Conservation (phyloP, 2,797 vertebrate genomes). For the Tokudaia tokunoshimensis region DNA sequence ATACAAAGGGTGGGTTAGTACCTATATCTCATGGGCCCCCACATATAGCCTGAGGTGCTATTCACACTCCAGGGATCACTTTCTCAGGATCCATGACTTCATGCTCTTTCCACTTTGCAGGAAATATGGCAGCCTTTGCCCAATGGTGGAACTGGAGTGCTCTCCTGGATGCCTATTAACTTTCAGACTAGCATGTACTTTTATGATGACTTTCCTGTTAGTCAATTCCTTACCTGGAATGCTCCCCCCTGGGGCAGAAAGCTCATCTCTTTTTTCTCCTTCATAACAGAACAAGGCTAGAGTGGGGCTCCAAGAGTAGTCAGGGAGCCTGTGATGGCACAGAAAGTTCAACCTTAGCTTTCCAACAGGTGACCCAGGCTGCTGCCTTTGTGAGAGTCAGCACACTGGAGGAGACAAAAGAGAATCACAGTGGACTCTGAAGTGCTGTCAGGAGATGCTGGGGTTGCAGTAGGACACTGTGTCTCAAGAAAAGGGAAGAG, state of each 20-base stretch:
- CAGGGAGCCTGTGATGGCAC: accelerated
- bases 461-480: neutral
- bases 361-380: neutral
- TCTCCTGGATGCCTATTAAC: neutral
- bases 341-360: neutral
- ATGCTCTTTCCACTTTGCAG: neutral
- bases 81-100: neutral
- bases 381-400: neutral
- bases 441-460: neutral
- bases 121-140: neutral
- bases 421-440: neutral
- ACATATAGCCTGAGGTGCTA: too few species aligned
- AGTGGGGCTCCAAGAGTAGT: neutral
- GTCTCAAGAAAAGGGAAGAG: neutral
- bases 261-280: neutral
- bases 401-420: neutral
- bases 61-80: neutral
- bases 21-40: neutral
- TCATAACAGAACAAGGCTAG: neutral
- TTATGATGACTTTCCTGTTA: neutral
- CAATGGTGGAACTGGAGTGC: neutral
- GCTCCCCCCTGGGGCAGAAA: neutral
- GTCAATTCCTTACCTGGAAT: neutral
- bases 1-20: neutral
- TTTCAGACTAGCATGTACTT: neutral